Evolutionary conservation across 2,113 vertebrate species (phyloP).

Genomic region (Strix uralensis): DNA sequence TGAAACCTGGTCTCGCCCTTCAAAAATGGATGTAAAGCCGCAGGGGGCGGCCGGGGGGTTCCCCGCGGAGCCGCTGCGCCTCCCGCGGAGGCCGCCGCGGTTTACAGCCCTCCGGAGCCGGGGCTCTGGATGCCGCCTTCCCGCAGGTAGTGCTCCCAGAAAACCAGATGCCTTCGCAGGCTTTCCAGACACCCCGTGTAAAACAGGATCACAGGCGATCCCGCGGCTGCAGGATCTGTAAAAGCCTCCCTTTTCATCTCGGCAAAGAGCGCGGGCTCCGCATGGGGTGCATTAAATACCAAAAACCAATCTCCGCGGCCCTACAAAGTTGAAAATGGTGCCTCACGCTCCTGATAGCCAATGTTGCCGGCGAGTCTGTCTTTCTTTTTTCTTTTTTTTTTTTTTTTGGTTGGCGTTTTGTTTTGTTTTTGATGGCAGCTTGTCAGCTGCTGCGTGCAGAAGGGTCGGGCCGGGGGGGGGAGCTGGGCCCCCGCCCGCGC

Average conservation of each 20-base stretch:
- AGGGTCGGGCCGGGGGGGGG: background rate
- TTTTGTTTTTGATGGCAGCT: background rate
- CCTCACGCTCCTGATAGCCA: background rate
- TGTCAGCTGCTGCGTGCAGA: background rate
- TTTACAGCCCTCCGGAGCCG: slow-evolving; percentile 47
- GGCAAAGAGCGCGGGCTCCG: slow-evolving; percentile 5
- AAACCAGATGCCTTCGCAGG: slow-evolving; percentile 58
- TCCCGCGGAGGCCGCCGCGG: background rate
- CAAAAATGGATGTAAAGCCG: background rate
- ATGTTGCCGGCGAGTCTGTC: background rate
- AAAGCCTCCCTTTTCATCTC: slow-evolving; percentile 45
- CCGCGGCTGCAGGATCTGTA: slow-evolving; percentile 41
- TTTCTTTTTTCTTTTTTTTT: fast-evolving
- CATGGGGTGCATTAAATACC: slow-evolving; percentile 38
- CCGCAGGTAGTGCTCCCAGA: slow-evolving; percentile 35
- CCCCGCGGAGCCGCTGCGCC: background rate
- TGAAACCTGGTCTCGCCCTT: background rate
- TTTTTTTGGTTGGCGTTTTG: background rate
- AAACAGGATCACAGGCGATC: slow-evolving; percentile 50
- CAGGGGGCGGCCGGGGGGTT: background rate
- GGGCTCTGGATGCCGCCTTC: slow-evolving; percentile 22
- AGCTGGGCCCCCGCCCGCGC: background rate
- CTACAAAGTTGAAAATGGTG: background rate
- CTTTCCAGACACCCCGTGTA: slow-evolving; percentile 59
- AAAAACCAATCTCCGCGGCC: background rate